Conservation (phyloP, 2,888 invertebrate species). For the Trichogramma evanescens region DNA sequence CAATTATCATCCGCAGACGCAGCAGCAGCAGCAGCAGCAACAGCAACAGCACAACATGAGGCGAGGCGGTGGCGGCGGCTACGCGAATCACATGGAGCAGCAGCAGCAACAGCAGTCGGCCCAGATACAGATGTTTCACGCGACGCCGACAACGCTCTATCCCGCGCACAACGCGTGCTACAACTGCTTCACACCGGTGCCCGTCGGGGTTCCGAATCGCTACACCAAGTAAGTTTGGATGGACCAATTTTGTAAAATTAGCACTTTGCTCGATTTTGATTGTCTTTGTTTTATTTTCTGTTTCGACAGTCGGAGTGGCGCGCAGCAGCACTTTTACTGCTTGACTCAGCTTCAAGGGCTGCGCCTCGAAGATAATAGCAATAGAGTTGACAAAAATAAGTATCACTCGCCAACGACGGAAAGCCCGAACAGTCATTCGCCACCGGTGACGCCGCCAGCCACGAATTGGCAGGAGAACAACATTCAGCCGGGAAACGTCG, state of each 20-base stretch:
- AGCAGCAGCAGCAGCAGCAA: no score
- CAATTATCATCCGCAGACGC: no score
- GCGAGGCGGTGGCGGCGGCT: no score
- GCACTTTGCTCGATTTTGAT: no score
- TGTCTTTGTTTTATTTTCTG: neutral
- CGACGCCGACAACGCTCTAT: conserved; percentile 40
- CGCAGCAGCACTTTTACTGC: conserved; percentile 41
- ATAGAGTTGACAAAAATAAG: conserved; percentile 27
- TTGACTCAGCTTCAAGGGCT: conserved; percentile 49
- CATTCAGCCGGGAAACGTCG: conserved; percentile 3
- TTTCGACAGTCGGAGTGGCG: neutral
- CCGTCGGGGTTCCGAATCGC: conserved; percentile 40
- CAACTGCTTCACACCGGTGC: conserved; percentile 42
- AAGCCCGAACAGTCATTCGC: conserved; percentile 52
- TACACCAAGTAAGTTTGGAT: conserved; percentile 37
- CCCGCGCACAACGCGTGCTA: conserved; percentile 41
- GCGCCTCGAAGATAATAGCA: conserved; percentile 49
- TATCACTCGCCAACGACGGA: conserved; percentile 50
- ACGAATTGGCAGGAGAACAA: conserved; percentile 43
- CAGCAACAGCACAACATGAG: no score
- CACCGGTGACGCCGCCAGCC: conserved; percentile 56
- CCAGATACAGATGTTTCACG: conserved; percentile 42
- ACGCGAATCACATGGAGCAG: neutral
- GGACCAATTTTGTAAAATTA: neutral
- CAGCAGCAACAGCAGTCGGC: conserved; percentile 36